Base-by-base conservation (phyloP, 2,797 vertebrate species). In the Onychomys leucogaster region DNA sequence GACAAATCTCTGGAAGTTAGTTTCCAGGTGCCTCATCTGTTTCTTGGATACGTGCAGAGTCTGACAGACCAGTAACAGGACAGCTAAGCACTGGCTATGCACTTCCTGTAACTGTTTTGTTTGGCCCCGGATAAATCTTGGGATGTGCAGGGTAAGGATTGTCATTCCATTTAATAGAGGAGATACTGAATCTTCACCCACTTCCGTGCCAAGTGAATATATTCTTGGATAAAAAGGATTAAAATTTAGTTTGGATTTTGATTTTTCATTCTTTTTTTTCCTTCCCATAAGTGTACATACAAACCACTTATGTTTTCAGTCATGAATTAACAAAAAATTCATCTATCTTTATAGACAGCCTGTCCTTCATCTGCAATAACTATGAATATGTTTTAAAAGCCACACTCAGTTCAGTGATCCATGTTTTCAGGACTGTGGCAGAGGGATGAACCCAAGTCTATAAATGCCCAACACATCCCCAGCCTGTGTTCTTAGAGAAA, bases 171-270 rank as follows among this genome's bases (percentile, higher is more conserved):
- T 92, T 95, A 46, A 89, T 61, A 89, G 55, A 86, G 63, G 46
- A 85, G 19, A 86, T 49, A 16, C 4, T n/a, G 63, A 86, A 27
- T 52, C 63, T 86, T n/a, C n/a, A 67, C 19, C 19, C 1, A 9
- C 19, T 52, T 52, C 43, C 6, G n/a, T 34, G 32, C 32, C 63
- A 85, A 25, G 19, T 67, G 32, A 67, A 85, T 85, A 86, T 52
- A 52, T 52, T 86, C 63, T 69, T 86, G 19, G 6, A 86, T 46
- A 14, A 55, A 55, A 55, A 55, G 52, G 52, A 55, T 55, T 69
- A 69, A 86, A 67, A 86, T 69, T 86, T n/a, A 86, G 63, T 67
- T 67, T 49, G 83, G 63, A n/a, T 67, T 85, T 85, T 85, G 43
- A 67, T 32, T 85, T 67, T 81, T n/a, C 32, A 49, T 34, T 34